Evolutionary conservation across 1,140 invertebrate genomes (phyloP), one percentile per base, ranked within the genome.

Genomic region (Stenopsyche tienmushanensis): DNA sequence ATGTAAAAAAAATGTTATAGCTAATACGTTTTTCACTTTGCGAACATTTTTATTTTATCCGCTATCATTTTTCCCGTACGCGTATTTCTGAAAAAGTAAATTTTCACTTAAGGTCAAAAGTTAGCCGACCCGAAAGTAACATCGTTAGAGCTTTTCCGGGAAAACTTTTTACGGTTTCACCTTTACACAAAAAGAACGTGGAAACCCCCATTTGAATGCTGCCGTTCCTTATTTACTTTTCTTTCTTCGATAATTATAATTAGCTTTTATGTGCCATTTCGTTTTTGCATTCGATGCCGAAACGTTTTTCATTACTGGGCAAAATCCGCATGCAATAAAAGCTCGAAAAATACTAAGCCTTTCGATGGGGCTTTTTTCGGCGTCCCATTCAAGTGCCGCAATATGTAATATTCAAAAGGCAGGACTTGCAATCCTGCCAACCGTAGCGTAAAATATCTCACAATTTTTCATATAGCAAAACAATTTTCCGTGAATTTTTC

Each of bases 381-480:
- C n/a, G n/a, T n/a, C n/a, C n/a, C 23, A 20, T 49, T 9, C 18
- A 21, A 49, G 18, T 49, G 45, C 3, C n/a, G n/a, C 18, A 49
- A 49, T 49, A 20, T 17, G 45, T 5, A 49, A 49, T 49, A 17
- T 49, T 49, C 13, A 15, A 50, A 65, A 59, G 57, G 21, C 29
- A 25, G 59, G 23, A 10, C 45, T 34, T 41, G 60, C 66, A 62
- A 45, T 44, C 45, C 42, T 45, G 60, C 59, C 66, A 58, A 54
- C 8, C 44, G 25, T 45, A 54, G 58, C 66, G 66, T 63, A 44
- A 67, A 67, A 67, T 67, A 64, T 62, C 58, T 26, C 26, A 39
- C 21, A 59, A 67, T 64, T 64, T 67, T 67, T 53, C 34, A 45
- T 49, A 50, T 59, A 62, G 50, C 13, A 24, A 15, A 24, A 62